A percentile compares a stretch with the other conserved stretches of the same genome.
Conservation (phyloP, 2,797 vertebrate species). For the Glyptemys insculpta region DNA sequence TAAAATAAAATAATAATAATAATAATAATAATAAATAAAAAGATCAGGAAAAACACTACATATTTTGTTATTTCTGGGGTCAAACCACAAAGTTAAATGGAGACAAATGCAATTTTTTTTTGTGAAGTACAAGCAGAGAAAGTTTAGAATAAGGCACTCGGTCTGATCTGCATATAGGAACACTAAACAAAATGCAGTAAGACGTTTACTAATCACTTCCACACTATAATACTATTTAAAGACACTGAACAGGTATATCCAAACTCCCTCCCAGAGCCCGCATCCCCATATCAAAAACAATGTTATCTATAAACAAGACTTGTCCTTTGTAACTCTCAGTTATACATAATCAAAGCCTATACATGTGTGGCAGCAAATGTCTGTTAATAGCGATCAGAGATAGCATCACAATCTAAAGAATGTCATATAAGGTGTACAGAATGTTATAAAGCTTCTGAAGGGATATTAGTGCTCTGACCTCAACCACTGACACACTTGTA, state of each 20-base stretch:
- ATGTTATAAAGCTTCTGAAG: neutral
- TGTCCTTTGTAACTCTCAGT: neutral
- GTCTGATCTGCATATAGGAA: neutral
- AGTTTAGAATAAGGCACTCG: neutral
- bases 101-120: neutral
- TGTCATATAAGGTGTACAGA: neutral
- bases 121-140: neutral
- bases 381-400: neutral
- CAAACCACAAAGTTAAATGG: neutral
- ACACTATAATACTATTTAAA: neutral
- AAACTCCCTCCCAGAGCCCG: too few species aligned
- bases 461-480: constrained; percentile 7
- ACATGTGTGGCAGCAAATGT: neutral
- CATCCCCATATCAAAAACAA: neutral
- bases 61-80: neutral
- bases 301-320: neutral
- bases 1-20: too few species aligned
- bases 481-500: neutral
- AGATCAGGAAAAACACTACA: neutral
- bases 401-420: neutral
- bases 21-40: too few species aligned
- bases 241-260: neutral
- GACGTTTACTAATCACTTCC: neutral
- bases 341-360: neutral
- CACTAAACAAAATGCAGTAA: neutral